Base-by-base conservation (phyloP, 2,888 invertebrate genomes). In the Macaria notata region DNA sequence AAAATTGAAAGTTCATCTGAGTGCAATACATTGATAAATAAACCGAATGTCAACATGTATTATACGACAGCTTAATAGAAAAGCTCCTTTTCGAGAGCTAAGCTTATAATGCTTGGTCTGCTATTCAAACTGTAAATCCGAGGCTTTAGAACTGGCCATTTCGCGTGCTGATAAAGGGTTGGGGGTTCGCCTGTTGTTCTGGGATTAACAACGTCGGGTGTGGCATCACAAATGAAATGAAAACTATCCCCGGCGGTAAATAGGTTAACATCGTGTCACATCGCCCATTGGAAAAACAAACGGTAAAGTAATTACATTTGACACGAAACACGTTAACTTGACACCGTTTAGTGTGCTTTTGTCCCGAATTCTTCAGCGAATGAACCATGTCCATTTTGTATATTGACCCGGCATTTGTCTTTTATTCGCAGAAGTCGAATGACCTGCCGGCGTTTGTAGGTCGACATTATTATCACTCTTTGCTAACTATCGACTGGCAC, bases 221-320 rank as follows among this genome's bases (percentile, higher is more conserved):
- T 71, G 81, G 75, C 72, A 63, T 52, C 58, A 59, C 65, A 69
- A 65, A 64, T 68, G 71, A 65, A 65, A 64, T 68, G 71, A 65
- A 56, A 41, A 66, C 67, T 72, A 74, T 72, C 71, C 71, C 70
- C 65, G 36, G 38, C 56, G 63, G 64, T 69, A 80, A 77, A 77
- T 81, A 76, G 83, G 84, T 82, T 78, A 79, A 78, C 70, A 70
- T 73, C 70, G 73, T 78, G 76, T 73, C 75, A 73, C 70, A 69
- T 67, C 67, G 63, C 59, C 69, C 64, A 70, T 68, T 65, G 58
- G 72, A 60, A 70, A 71, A 73, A 74, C 68, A 72, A 65, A 65
- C 69, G 62, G 54, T 62, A 62, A 68, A 72, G 63, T 76, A 74
- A 79, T 75, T 74, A 78, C 70, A 68, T 71, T 69, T 71, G 70